Evolutionary conservation across 2,113 vertebrate species (phyloP).

Genomic region (Phrynosoma blainvillii): DNA sequence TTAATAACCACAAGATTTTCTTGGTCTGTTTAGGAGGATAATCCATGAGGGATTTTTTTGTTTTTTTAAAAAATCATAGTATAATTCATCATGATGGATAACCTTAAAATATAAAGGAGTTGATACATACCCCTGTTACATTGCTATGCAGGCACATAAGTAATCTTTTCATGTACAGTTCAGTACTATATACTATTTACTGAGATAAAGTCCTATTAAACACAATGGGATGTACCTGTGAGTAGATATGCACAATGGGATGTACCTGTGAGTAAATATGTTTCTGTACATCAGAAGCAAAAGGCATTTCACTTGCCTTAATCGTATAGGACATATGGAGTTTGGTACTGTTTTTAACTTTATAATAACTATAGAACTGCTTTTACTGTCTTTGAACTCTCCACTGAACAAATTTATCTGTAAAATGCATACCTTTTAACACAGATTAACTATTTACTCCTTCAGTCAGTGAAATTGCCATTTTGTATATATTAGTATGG

Average conservation of each 20-base stretch:
- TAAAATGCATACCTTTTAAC: background rate
- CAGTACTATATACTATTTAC: background rate
- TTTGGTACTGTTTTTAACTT: background rate
- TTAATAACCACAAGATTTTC: constrained; percentile 27
- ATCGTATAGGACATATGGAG: background rate
- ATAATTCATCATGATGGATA: constrained; percentile 15
- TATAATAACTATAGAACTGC: background rate
- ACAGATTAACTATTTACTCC: background rate
- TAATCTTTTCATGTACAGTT: background rate
- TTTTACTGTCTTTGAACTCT: background rate
- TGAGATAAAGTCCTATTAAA: background rate
- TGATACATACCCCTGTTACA: background rate
- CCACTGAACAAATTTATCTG: too few species aligned
- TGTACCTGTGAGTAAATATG: background rate
- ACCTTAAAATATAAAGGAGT: background rate
- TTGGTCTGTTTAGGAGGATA: constrained; percentile 23
- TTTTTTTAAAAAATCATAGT: too few species aligned
- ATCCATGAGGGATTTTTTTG: background rate
- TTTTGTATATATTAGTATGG: background rate
- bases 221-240: background rate
- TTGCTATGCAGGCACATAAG: background rate
- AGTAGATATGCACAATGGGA: background rate
- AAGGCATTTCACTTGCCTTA: background rate
- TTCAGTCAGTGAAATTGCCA: background rate
- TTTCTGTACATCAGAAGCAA: background rate